phyloP scores from a whole-genome alignment of 2,797 vertebrate genomes.

The Hybognathus amarus region DNA sequence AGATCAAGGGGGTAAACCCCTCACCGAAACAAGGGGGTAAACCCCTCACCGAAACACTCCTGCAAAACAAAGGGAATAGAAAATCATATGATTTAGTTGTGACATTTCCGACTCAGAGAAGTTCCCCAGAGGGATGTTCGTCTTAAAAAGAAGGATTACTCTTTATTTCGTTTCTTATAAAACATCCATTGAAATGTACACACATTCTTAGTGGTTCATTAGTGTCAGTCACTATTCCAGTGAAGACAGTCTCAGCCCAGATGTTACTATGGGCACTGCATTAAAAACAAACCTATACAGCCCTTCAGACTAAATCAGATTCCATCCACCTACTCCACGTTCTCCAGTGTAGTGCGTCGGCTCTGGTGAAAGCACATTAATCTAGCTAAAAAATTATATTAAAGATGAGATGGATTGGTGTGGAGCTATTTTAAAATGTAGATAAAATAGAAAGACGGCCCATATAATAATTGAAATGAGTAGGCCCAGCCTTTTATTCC shows the following conservation, averaged over 20 bases:
- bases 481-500: neutral
- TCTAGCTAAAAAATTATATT: constrained; percentile 18
- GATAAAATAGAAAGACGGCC: neutral
- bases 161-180: constrained; percentile 45
- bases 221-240: constrained; percentile 27
- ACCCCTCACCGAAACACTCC: neutral
- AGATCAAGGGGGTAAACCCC: constrained; percentile 26
- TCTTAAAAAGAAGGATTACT: constrained; percentile 32
- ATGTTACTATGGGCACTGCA: constrained; percentile 1
- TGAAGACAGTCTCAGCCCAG: constrained; percentile 20
- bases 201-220: constrained; percentile 26
- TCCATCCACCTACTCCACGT: constrained; percentile 30
- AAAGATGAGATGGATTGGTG: constrained; percentile 22
- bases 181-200: constrained; percentile 43
- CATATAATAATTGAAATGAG: constrained; percentile 26
- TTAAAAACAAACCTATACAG: constrained; percentile 27
- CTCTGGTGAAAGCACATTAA: constrained; percentile 23
- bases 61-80: constrained; percentile 25
- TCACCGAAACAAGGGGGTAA: neutral
- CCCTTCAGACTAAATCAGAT: constrained; percentile 9
- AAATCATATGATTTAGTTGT: constrained; percentile 21
- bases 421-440: constrained; percentile 8
- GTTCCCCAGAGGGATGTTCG: constrained; percentile 14
- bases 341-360: constrained; percentile 9
- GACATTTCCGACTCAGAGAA: neutral